Evolutionary conservation across 2,888 invertebrate genomes (phyloP), one percentile per base, ranked within the genome.

Genomic region (Ichneumoninae sp.): DNA sequence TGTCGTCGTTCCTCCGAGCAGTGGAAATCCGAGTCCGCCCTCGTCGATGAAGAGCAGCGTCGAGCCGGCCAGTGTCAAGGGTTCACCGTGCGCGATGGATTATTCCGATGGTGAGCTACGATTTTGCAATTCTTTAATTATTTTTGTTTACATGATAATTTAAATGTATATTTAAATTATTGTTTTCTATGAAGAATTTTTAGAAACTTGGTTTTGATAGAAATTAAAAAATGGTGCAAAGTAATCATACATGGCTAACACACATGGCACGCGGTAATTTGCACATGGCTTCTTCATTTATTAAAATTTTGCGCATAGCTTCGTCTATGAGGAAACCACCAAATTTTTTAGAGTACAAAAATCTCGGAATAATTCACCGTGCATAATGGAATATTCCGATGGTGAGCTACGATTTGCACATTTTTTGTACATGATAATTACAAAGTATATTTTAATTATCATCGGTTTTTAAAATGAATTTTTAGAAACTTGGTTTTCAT

Each of bases 51-150:
- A 86, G 19, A 93, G 89, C 54, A 93, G 89, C 54, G 88, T 88
- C 19, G 88, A 90, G 70, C 85, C 90, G 1, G 88, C 88, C 57
- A 91, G 89, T 78, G 89, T 91, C 81, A 93, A 92, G 76, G 91
- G 91, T 26, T 86, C 87, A 19, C 91, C 93, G 0, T 91, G 91
- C 88, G 88, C 94, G 88, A 96, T 96, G 82, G 97, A 97, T 89
- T 95, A 96, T 93, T 96, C 96, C 87, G 97, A 97, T 91, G 97
- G 97, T 97, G 92, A 94, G 95, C 93, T 8, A 10, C 40, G 87
- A 65, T 70, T 16, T 8, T 47, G 5, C 22, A 74, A 52, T 52
- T 57, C 69, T 74, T 70, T 26, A 1, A 1, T 40, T 8, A 40
- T 68, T 19, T 76, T 57, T 69, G 16, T 54, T 26, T 76, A 52